Base-by-base conservation (phyloP, 2,797 vertebrate genomes). In the Coendou prehensilis region DNA sequence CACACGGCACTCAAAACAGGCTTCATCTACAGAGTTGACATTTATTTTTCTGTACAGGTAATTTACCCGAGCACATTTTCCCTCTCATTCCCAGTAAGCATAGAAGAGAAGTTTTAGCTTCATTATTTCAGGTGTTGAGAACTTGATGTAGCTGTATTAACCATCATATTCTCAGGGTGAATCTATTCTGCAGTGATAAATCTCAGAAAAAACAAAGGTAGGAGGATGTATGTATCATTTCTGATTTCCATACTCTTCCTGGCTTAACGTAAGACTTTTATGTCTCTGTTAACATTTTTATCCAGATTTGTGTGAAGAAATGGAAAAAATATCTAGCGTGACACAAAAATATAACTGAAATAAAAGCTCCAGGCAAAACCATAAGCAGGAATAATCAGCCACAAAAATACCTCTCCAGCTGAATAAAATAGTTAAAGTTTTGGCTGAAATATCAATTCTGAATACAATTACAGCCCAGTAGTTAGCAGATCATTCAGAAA, bases 401-500 rank as follows among this genome's bases (percentile, higher is more conserved):
- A 92, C 91, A 93, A 97, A 97, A 96, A 97, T 84, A 54, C 28
- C 87, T 92, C 93, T 97, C 80, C 45, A 87, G 91, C 67, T 94
- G 87, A 96, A 96, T 96, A 92, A 91, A 94, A 96, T 79, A 80
- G 88, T 87, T 95, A 67, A 93, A 88, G 94, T 96, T 97, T 96
- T 63, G 88, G 85, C 93, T 97, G 82, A 98, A 97, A 69, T 95
- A 96, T 96, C 96, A 56, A 92, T 89, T 94, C 94, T 64, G 79
- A 94, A 93, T 78, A 97, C 76, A 96, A 97, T 96, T 92, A 93
- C 45, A 95, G 83, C 92, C 84, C 41, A 17, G 56, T 87, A 94
- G 96, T 96, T 98, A 96, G 73, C 56, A 79, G 30, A 82, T 93
- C 79, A 30, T 41, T 96, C 96, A 97, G 73, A 94, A 96, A 94